Evolutionary conservation across 2,888 invertebrate genomes (phyloP).

Genomic region (Drosophila histrio): DNA sequence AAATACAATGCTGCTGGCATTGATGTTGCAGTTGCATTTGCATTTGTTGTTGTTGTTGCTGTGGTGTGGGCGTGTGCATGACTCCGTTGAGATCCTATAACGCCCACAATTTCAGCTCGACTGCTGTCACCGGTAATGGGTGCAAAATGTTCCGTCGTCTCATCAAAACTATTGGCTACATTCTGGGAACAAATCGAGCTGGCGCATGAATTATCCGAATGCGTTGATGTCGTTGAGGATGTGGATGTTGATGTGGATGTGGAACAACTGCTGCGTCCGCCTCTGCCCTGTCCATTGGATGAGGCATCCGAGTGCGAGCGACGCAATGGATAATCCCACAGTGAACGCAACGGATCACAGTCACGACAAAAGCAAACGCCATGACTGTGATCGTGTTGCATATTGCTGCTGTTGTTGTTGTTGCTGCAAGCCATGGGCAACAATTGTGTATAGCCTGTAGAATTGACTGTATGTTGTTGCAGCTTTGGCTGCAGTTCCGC

Average conservation of each 20-base stretch:
- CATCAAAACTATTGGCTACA: slow-evolving; percentile 43
- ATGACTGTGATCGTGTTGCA: slow-evolving; percentile 67
- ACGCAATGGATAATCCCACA: slow-evolving; percentile 84
- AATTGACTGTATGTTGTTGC: slow-evolving; percentile 8
- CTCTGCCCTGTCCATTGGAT: slow-evolving; percentile 48
- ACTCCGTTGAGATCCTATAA: slow-evolving; percentile 82
- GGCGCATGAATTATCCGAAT: slow-evolving; percentile 66
- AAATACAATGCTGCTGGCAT: slow-evolving; percentile 47
- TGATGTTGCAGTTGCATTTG: slow-evolving; percentile 12
- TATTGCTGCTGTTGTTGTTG: slow-evolving; percentile 18
- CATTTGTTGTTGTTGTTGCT: slow-evolving; percentile 13
- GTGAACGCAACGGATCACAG: slow-evolving; percentile 83
- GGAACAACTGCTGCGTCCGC: slow-evolving; percentile 66
- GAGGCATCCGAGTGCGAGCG: slow-evolving; percentile 83
- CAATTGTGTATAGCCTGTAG: slow-evolving; percentile 24
- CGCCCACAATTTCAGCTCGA: slow-evolving; percentile 82
- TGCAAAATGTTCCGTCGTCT: slow-evolving; percentile 69
- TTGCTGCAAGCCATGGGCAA: slow-evolving; percentile 22
- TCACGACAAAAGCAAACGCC: slow-evolving; percentile 79
- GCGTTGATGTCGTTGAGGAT: slow-evolving; percentile 63
- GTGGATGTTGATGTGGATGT: slow-evolving; percentile 62
- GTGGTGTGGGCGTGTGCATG: slow-evolving; percentile 43
- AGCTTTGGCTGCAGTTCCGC: slow-evolving; percentile 59
- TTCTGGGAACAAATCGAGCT: slow-evolving; percentile 62
- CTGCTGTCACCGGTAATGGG: slow-evolving; percentile 76